phyloP scores from a whole-genome alignment of 2,797 vertebrate genomes.

The Pangasius larnaudii region DNA sequence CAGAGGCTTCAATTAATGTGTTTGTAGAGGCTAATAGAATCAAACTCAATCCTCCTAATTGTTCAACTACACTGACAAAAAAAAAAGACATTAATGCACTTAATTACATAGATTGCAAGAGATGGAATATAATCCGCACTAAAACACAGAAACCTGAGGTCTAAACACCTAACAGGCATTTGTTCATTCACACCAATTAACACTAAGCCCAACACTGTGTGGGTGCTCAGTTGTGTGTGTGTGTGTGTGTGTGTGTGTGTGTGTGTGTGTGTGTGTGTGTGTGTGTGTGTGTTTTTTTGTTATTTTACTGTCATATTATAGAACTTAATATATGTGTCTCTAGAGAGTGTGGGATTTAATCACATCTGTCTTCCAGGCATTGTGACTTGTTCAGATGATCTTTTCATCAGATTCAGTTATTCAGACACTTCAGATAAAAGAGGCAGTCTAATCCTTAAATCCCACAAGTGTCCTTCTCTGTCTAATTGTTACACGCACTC shows the following conservation, averaged over 20 bases:
- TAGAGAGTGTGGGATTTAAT: slow-evolving; percentile 38
- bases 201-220: neutral
- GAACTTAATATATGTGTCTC: slow-evolving; percentile 31
- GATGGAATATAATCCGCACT: slow-evolving; percentile 87
- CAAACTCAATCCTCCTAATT: slow-evolving; percentile 98
- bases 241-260: neutral
- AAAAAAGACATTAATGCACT: slow-evolving; percentile 96
- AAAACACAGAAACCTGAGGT: slow-evolving; percentile 50
- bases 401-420: slow-evolving; percentile 36
- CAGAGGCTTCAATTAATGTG: slow-evolving; percentile 92
- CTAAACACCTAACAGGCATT: slow-evolving; percentile 36
- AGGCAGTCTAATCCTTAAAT: slow-evolving; percentile 36
- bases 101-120: slow-evolving; percentile 94
- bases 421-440: slow-evolving; percentile 40
- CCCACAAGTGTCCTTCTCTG: slow-evolving; percentile 50
- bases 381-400: slow-evolving; percentile 22
- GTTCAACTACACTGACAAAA: slow-evolving; percentile 87
- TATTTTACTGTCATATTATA: neutral
- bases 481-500: slow-evolving; percentile 40
- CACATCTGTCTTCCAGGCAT: slow-evolving; percentile 42
- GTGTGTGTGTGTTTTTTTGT: neutral
- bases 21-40: slow-evolving; percentile 99
- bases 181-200: slow-evolving; percentile 17
- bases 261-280: neutral
- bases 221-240: neutral